phyloP scores from a whole-genome alignment of 1,140 invertebrate species.

The Hyles vespertilio region DNA sequence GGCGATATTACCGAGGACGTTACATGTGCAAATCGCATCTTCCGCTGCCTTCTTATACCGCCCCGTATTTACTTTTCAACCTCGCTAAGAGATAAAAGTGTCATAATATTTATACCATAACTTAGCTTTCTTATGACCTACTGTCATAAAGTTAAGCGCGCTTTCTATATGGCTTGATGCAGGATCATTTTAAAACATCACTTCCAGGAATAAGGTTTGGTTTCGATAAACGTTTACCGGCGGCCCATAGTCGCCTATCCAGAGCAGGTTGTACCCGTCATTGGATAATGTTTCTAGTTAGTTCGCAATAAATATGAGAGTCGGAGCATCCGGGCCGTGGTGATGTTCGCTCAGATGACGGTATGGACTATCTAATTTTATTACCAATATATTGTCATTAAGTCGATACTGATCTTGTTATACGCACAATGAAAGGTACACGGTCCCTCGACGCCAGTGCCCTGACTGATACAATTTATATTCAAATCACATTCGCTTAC shows the following conservation, averaged over 20 bases:
- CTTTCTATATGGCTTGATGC: slow-evolving; percentile 39
- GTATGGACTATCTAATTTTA: slow-evolving; percentile 74
- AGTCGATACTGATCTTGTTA: slow-evolving; percentile 75
- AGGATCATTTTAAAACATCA: slow-evolving; percentile 42
- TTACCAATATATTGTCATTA: slow-evolving; percentile 76
- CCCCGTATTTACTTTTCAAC: slow-evolving; percentile 64
- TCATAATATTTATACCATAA: slow-evolving; percentile 73
- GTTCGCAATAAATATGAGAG: slow-evolving; percentile 69
- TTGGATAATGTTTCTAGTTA: slow-evolving; percentile 71
- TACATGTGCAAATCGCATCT: slow-evolving; percentile 35
- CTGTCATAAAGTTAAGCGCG: slow-evolving; percentile 58
- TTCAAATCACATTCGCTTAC: slow-evolving; percentile 71
- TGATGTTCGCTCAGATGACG: slow-evolving; percentile 63
- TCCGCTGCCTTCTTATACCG: slow-evolving; percentile 31
- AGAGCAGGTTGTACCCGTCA: slow-evolving; percentile 51
- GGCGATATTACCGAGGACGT: slow-evolving; percentile 24
- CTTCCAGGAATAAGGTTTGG: slow-evolving; percentile 45
- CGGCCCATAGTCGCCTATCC: slow-evolving; percentile 44
- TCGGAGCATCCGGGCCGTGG: slow-evolving; percentile 38
- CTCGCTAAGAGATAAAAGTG: slow-evolving; percentile 66
- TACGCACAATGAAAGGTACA: slow-evolving; percentile 70
- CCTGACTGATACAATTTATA: slow-evolving; percentile 65
- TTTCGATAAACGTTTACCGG: slow-evolving; percentile 40
- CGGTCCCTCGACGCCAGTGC: slow-evolving; percentile 43
- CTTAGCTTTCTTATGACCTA: slow-evolving; percentile 65